Evolutionary conservation across 2,113 vertebrate species (phyloP).

Genomic region (Psittacula cyanocephala): DNA sequence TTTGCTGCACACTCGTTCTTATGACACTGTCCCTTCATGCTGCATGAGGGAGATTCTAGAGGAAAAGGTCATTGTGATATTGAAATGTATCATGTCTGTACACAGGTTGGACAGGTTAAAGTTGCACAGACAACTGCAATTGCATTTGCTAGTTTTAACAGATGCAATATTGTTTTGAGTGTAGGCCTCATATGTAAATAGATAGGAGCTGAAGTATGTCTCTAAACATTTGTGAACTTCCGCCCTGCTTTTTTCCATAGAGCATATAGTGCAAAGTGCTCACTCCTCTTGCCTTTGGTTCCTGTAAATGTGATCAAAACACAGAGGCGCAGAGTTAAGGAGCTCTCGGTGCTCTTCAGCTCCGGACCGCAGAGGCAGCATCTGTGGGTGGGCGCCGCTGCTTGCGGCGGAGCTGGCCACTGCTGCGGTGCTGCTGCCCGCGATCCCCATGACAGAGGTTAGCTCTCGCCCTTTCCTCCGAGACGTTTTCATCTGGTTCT

Average conservation of each 20-base stretch:
- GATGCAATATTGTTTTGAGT: background rate
- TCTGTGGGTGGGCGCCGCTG: background rate
- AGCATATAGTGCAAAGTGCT: accelerated
- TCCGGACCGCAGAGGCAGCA: accelerated
- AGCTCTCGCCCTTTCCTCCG: background rate
- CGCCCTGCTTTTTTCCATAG: background rate
- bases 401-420: background rate
- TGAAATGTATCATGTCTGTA: background rate
- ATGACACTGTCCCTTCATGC: accelerated
- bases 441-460: background rate
- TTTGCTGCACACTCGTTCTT: accelerated
- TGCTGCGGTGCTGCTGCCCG: background rate
- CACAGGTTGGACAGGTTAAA: background rate
- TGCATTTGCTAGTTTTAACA: background rate
- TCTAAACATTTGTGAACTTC: background rate
- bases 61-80: background rate
- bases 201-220: background rate
- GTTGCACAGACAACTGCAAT: background rate
- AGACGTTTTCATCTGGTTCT: background rate
- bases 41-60: background rate
- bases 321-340: background rate
- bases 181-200: background rate
- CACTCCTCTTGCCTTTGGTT: background rate
- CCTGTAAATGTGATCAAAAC: accelerated
- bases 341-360: background rate